Percentiles rank a stretch among this genome's conserved stretches.
Evolutionary conservation across 2,888 invertebrate genomes (phyloP).

Genomic region (Perdita meconis): DNA sequence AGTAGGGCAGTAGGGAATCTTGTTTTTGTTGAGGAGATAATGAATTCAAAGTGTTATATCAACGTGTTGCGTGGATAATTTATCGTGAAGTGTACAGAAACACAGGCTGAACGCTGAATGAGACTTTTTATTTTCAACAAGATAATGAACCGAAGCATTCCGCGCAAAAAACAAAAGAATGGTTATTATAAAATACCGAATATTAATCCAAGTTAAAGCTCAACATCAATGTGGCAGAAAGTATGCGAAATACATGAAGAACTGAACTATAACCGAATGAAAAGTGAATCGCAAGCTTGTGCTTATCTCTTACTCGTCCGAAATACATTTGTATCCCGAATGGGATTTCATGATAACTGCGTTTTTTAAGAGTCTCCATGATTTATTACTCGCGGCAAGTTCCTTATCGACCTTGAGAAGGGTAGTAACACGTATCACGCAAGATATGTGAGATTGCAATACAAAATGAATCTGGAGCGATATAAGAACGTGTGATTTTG

Average conservation of each 20-base stretch:
- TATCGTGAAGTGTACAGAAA: too few relatives aligned
- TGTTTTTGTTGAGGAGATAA: too few relatives aligned
- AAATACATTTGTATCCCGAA: conserved; percentile 26
- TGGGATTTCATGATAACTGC: conserved; percentile 7
- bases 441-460: neutral
- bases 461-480: neutral
- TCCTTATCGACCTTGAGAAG: conserved; percentile 4
- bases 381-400: conserved; percentile 35
- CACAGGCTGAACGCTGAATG: too few relatives aligned
- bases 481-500: neutral
- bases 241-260: neutral
- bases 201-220: too few relatives aligned
- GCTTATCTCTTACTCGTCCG: neutral
- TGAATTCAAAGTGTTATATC: too few relatives aligned
- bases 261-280: neutral
- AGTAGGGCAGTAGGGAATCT: too few relatives aligned
- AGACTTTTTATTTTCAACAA: too few relatives aligned
- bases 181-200: too few relatives aligned
- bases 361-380: conserved; percentile 6
- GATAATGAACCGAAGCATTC: too few relatives aligned
- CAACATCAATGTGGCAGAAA: too few relatives aligned
- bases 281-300: neutral
- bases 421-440: conserved; percentile 4
- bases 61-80: too few relatives aligned
- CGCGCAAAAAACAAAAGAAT: too few relatives aligned